Base-by-base conservation (phyloP, 2,113 vertebrate genomes). In the Festucalex cinctus region DNA sequence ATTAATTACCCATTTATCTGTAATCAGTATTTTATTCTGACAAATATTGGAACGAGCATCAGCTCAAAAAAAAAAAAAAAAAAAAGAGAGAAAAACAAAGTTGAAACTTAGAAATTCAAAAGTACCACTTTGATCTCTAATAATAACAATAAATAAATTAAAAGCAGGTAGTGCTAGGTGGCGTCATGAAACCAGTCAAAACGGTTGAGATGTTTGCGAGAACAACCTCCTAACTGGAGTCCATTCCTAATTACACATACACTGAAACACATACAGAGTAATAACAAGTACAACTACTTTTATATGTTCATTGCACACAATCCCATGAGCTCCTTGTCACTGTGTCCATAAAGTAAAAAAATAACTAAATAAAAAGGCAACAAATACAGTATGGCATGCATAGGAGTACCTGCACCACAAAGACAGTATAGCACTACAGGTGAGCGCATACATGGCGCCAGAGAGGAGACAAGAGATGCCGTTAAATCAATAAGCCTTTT, bases 321-420 rank as follows among this genome's bases (percentile, higher is more conserved):
- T 74, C 69, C 69, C 60, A 75, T 19, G 43, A 26, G 43, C 26
- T 32, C 39, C 12, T 54, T 9, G 16, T 19, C 7, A 44, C 36
- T 35, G 39, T 37, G 67, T 83, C 53, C 20, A 24, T 37, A 28
- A 41, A 22, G 28, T 28, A 2, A 2, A 22, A 44, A 28, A 63
- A 22, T 76, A 81, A 79, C 63, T 49, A 78, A 78, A 73, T 72
- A 58, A 72, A 70, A 69, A 70, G 74, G 76, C 82, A 76, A 82
- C 71, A 78, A 56, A 81, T 16, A 22, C 36, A 26, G 12, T 65
- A 87, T 88, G 83, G 88, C 91, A 93, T 93, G 91, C 91, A 91
- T 89, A 90, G 83, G 26, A 89, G 78, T 83, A 86, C 83, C 79
- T 80, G 86, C 79, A 86, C 82, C 78, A 88, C 86, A 76, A 76